These are phyloP conservation scores for Xenotilapia leptura DNA, from an alignment of 2,113 vertebrate species.

Conservation along the genomic window DNA sequence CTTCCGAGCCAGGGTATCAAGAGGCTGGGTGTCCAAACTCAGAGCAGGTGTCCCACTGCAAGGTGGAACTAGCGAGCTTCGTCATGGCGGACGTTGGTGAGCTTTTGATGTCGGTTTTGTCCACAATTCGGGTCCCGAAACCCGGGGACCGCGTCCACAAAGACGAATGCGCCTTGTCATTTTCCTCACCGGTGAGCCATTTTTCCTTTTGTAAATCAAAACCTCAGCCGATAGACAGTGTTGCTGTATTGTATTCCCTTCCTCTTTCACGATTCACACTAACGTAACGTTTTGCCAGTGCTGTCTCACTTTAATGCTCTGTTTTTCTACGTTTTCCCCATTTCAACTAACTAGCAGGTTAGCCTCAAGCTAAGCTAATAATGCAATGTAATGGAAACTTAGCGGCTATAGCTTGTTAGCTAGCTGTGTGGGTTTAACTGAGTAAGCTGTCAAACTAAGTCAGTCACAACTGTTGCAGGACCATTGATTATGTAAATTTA, in stretches of 20 bases:
- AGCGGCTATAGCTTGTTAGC: conserved; percentile 19
- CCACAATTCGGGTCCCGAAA: conserved; percentile 90
- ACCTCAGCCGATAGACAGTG: not conserved
- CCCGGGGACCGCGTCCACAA: conserved; percentile 96
- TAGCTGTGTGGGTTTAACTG: not conserved
- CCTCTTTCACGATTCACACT: not conserved
- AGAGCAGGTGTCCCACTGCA: conserved; percentile 30
- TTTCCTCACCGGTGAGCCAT: conserved; percentile 87
- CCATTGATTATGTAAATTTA: not conserved
- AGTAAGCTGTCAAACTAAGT: not conserved
- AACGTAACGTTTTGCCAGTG: not conserved
- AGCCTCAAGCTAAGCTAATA: conserved; percentile 57
- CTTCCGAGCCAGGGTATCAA: conserved; percentile 31
- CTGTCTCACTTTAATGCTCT: not conserved
- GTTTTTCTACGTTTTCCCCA: not conserved
- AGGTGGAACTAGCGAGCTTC: conserved; percentile 10
- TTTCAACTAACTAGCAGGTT: conserved; percentile 27
- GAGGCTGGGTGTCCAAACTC: conserved; percentile 43
- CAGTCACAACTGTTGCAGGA: not conserved
- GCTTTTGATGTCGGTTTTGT: conserved; percentile 89
- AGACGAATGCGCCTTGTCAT: conserved; percentile 98
- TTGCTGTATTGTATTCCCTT: not conserved
- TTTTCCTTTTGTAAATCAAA: not conserved
- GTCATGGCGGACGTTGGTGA: conserved; percentile 91
- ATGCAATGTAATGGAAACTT: conserved; percentile 23